These are phyloP conservation scores for Lasioglossum baleicum DNA, from an alignment of 1,140 invertebrate species.

Conservation along the genomic window DNA sequence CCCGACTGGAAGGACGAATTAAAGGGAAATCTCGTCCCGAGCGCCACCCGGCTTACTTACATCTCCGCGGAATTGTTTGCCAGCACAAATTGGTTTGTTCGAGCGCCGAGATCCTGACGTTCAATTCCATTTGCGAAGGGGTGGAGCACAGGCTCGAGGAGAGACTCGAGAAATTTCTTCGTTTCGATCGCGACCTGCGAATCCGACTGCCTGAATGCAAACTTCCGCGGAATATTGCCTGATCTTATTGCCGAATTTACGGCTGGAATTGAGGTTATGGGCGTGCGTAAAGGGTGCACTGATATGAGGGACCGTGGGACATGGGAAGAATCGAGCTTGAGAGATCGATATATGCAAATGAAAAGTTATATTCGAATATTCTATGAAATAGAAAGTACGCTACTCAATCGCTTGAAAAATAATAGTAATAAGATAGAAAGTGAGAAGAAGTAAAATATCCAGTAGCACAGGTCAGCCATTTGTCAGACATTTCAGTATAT, in stretches of 20 bases:
- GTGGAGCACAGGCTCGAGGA: neutral
- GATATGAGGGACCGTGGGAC: too few species aligned
- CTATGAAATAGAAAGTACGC: too few species aligned
- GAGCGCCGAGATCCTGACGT: slow-evolving; percentile 67
- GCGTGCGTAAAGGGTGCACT: neutral
- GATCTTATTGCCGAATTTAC: neutral
- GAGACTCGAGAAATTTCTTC: neutral
- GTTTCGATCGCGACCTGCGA: neutral
- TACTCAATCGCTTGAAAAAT: too few species aligned
- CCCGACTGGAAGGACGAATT: slow-evolving; percentile 17
- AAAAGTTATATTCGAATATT: too few species aligned
- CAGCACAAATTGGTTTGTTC: slow-evolving; percentile 66
- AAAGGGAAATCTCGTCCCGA: slow-evolving; percentile 28
- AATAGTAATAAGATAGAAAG: too few species aligned
- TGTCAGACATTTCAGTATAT: too few species aligned
- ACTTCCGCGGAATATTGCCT: neutral
- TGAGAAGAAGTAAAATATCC: too few species aligned
- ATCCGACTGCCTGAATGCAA: neutral
- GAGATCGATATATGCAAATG: too few species aligned
- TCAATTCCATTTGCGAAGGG: slow-evolving; percentile 68
- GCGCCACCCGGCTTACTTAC: slow-evolving; percentile 44
- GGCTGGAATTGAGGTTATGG: neutral
- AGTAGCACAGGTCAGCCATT: too few species aligned
- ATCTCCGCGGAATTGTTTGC: slow-evolving; percentile 66
- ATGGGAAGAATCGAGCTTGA: too few species aligned